These are phyloP conservation scores for Drosophila parabipectinata DNA, from an alignment of 1,140 invertebrate genomes.

Conservation along the genomic window DNA sequence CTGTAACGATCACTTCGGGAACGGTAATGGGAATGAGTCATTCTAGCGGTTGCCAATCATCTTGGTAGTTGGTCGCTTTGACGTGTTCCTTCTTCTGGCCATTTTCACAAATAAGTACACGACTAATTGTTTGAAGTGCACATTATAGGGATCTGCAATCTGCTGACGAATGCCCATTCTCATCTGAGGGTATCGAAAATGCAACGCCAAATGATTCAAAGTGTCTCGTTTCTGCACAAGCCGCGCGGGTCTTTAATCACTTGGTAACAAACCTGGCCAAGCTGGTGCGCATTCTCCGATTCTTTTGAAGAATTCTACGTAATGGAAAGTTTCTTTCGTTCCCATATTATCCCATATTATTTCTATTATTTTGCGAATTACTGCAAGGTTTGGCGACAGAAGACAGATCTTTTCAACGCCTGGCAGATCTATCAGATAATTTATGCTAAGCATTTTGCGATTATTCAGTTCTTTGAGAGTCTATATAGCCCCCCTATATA, in stretches of 20 bases:
- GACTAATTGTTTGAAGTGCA: conserved; percentile 37
- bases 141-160: conserved; percentile 5
- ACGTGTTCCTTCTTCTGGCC: conserved; percentile 3
- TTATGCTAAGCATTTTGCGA: conserved; percentile 64
- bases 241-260: not conserved
- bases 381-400: not conserved
- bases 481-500: not conserved
- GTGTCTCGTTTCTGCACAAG: conserved; percentile 1
- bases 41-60: not conserved
- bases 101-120: conserved; percentile 28
- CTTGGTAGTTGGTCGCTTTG: conserved; percentile 22
- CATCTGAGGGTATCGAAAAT: conserved; percentile 9
- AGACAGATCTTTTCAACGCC: conserved; percentile 41
- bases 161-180: conserved; percentile 1
- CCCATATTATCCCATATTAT: no score
- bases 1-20: not conserved
- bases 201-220: conserved; percentile 20
- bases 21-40: not conserved
- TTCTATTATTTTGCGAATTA: not conserved
- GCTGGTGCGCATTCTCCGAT: not conserved
- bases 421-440: conserved; percentile 55
- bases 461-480: not conserved
- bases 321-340: not conserved
- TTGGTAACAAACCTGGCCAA: conserved; percentile 6
- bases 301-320: not conserved